phyloP scores from a whole-genome alignment of 1,140 invertebrate genomes.

The Drosophila varians region DNA sequence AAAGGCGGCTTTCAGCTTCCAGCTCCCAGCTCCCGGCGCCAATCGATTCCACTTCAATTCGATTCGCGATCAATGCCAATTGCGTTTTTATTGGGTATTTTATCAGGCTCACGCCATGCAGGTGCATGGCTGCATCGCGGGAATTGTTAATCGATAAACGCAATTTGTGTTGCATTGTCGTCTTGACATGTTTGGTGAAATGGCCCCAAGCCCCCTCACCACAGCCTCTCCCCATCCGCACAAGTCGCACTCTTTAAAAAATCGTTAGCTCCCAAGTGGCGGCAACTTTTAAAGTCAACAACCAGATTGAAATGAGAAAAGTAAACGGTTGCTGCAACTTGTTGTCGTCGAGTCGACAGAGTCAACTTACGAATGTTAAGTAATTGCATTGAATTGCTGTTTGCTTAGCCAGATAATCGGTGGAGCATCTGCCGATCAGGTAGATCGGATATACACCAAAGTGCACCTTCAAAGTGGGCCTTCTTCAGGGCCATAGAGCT shows the following conservation, averaged over 20 bases:
- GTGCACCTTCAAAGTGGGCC: too few species aligned
- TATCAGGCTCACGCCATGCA: too few species aligned
- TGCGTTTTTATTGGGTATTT: slow-evolving; percentile 25
- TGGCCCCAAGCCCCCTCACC: not conserved
- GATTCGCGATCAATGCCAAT: slow-evolving; percentile 49
- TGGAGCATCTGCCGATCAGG: slow-evolving; percentile 15
- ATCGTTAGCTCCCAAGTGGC: slow-evolving; percentile 16
- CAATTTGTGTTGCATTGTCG: slow-evolving; percentile 44
- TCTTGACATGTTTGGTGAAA: slow-evolving; percentile 65
- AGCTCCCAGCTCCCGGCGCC: not conserved
- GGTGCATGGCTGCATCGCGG: slow-evolving; percentile 9
- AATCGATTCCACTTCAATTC: slow-evolving; percentile 18
- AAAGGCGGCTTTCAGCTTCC: slow-evolving; percentile 5
- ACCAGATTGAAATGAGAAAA: slow-evolving; percentile 52
- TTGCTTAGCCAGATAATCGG: slow-evolving; percentile 7
- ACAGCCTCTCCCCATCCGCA: too few species aligned
- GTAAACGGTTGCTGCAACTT: slow-evolving; percentile 48
- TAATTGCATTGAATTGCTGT: slow-evolving; percentile 38
- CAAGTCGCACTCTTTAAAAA: too few species aligned
- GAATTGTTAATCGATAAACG: slow-evolving; percentile 26
- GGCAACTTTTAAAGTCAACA: slow-evolving; percentile 69
- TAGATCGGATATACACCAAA: too few species aligned
- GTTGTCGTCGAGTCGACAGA: too few species aligned
- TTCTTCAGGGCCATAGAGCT: too few species aligned
- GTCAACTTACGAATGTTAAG: slow-evolving; percentile 49